phyloP scores from a whole-genome alignment of 2,888 invertebrate genomes.

The Steromphala cineraria region DNA sequence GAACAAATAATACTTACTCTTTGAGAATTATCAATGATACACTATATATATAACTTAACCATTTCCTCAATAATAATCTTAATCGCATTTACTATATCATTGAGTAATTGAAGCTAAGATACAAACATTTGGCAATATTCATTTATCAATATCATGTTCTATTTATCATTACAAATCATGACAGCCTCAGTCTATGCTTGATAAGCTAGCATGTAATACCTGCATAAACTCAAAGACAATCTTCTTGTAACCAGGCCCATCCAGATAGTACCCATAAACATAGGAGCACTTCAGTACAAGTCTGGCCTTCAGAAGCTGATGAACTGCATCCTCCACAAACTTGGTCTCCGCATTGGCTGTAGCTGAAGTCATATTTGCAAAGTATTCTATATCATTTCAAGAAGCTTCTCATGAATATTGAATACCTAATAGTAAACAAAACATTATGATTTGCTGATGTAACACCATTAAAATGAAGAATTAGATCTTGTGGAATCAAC shows the following conservation, averaged over 20 bases:
- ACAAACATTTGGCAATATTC: too few relatives aligned
- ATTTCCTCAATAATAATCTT: too few relatives aligned
- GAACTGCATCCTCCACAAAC: constrained; percentile 82
- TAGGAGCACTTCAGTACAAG: constrained; percentile 82
- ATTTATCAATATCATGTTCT: neutral
- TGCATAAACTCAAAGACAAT: constrained; percentile 84
- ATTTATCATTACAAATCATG: neutral
- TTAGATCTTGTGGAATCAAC: neutral
- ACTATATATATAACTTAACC: too few relatives aligned
- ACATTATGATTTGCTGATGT: too few relatives aligned
- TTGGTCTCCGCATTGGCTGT: constrained; percentile 72
- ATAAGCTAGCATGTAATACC: constrained; percentile 72
- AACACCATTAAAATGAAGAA: too few relatives aligned
- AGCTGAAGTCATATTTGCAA: constrained; percentile 41
- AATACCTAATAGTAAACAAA: neutral
- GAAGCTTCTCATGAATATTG: neutral
- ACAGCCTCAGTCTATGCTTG: neutral
- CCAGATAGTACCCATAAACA: constrained; percentile 83
- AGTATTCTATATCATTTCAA: neutral
- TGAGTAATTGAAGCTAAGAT: neutral
- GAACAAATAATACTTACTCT: too few relatives aligned
- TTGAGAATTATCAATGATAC: too few relatives aligned
- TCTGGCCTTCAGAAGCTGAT: constrained; percentile 80
- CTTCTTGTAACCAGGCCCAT: constrained; percentile 81
- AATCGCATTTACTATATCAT: too few relatives aligned